These are phyloP conservation scores for Oophaga sylvatica DNA, from an alignment of 2,797 vertebrate genomes.

Conservation along the genomic window DNA sequence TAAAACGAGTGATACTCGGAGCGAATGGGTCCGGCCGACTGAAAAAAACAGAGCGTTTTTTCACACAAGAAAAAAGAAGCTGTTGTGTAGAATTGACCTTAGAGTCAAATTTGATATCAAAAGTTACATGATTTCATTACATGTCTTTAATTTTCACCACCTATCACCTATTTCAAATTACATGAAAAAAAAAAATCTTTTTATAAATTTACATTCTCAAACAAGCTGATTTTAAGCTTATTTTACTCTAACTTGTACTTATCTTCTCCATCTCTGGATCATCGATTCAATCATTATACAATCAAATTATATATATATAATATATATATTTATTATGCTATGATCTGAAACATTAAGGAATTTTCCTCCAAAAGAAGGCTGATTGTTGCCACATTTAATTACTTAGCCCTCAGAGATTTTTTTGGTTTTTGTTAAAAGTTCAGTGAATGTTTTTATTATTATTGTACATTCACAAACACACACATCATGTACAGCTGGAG, in stretches of 20 bases:
- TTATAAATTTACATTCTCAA: too few species aligned
- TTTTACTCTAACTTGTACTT: background rate
- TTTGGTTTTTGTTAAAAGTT: background rate
- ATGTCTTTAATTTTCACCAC: background rate
- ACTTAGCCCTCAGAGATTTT: background rate
- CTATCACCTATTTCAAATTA: background rate
- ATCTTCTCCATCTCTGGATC: too few species aligned
- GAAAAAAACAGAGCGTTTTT: too few species aligned
- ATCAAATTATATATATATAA: too few species aligned
- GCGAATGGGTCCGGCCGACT: too few species aligned
- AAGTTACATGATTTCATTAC: background rate
- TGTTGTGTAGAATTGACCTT: too few species aligned
- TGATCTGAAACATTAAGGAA: background rate
- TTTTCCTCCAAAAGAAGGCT: too few species aligned
- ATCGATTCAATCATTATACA: too few species aligned
- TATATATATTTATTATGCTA: background rate
- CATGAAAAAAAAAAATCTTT: too few species aligned
- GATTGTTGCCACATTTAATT: background rate
- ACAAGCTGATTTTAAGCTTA: too few species aligned
- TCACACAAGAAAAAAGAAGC: too few species aligned
- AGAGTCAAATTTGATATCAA: background rate
- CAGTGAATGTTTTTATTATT: conserved; percentile 5
- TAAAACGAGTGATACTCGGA: too few species aligned
- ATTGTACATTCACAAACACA: background rate
- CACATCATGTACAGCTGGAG: background rate